Evolutionary conservation across 2,888 invertebrate species (phyloP).

Genomic region (Adineta ricciae): DNA sequence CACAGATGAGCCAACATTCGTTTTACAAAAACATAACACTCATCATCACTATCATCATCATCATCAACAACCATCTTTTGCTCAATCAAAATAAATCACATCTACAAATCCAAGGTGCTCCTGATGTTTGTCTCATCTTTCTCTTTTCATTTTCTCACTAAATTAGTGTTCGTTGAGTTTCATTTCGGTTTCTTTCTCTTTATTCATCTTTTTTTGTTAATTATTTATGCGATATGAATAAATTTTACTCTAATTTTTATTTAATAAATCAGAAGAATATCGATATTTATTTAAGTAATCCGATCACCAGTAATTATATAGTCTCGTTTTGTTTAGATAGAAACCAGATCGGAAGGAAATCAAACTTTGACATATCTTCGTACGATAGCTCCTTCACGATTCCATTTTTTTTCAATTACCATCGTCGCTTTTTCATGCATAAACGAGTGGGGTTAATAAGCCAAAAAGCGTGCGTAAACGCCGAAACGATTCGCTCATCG

Average conservation of each 20-base stretch:
- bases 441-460: too few species aligned
- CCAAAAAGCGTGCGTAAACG: too few species aligned
- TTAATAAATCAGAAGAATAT: background rate
- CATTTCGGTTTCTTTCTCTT: background rate
- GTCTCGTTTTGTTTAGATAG: too few species aligned
- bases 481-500: too few species aligned
- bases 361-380: too few species aligned
- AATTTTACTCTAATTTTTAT: slow-evolving; percentile 9
- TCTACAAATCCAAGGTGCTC: background rate
- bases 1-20: slow-evolving; percentile 17
- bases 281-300: background rate
- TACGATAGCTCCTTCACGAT: too few species aligned
- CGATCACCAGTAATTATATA: background rate
- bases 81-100: background rate
- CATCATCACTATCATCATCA: background rate
- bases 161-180: background rate
- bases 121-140: background rate
- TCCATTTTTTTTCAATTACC: too few species aligned
- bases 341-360: too few species aligned
- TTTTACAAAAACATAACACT: background rate
- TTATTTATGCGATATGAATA: background rate
- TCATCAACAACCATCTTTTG: background rate
- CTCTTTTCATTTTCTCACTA: too few species aligned
- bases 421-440: too few species aligned
- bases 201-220: background rate